Evolutionary conservation across 1,140 invertebrate species (phyloP).

Genomic region (Akabosia matsudoensis): DNA sequence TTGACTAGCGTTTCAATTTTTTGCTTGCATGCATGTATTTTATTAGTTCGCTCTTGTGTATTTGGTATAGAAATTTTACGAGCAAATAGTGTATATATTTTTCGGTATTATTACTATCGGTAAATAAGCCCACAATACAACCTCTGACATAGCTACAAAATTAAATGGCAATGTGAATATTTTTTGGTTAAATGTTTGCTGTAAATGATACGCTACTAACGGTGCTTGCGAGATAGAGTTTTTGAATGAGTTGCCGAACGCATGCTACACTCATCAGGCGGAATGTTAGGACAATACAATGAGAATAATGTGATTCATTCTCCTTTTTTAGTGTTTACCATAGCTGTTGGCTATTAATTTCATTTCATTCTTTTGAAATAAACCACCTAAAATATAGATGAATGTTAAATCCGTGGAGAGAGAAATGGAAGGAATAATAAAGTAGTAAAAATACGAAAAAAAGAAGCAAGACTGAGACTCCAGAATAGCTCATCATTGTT

Average conservation of each 20-base stretch:
- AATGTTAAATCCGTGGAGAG: slow-evolving; percentile 37
- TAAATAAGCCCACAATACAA: no score
- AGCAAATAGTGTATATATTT: no score
- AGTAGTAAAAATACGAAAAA: not conserved
- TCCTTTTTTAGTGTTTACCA: slow-evolving; percentile 40
- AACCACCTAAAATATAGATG: slow-evolving; percentile 43
- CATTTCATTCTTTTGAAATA: slow-evolving; percentile 46
- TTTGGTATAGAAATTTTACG: no score
- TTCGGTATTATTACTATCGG: no score
- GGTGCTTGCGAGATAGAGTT: no score
- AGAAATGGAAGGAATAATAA: slow-evolving; percentile 5
- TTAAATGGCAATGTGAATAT: no score
- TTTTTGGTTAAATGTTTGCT: no score
- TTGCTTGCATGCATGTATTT: not conserved
- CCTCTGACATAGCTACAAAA: no score
- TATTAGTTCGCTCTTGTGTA: not conserved
- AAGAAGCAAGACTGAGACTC: not conserved
- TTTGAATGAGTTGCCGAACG: not conserved
- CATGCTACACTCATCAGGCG: not conserved
- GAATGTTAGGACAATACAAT: not conserved
- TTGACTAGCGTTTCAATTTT: no score
- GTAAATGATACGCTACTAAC: no score
- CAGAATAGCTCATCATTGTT: no score
- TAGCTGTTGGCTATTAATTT: slow-evolving; percentile 47
- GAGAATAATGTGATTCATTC: slow-evolving; percentile 13